Evolutionary conservation across 1,140 invertebrate genomes (phyloP), one percentile per base, ranked within the genome.

Genomic region (Dysdera silvatica): DNA sequence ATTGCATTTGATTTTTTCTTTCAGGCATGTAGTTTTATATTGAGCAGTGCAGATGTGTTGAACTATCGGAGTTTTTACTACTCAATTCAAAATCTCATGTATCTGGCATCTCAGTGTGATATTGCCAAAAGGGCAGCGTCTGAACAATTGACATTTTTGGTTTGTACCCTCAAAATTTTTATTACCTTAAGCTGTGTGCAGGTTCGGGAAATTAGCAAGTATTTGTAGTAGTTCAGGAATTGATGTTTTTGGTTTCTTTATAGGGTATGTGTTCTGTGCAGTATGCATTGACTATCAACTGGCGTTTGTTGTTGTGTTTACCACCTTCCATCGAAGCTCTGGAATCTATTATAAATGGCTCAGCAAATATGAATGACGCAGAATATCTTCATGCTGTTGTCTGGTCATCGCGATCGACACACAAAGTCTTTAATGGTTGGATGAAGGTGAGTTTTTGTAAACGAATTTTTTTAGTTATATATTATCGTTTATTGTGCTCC

Each of bases 251-350:
- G 47, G 23, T 43, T 55, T 47, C n/a, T 51, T 68, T 24, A 45
- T 24, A 61, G 68, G 67, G 66, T 32, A 74, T 91, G 0, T 89
- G 88, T 70, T 85, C 88, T 4, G 85, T 90, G 59, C 89, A 96
- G 68, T 96, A 95, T 76, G 93, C 91, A 72, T 93, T 95, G 70
- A 86, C 84, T 43, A 84, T 91, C 45, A 84, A 84, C 67, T 94
- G 89, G 88, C 83, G 87, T 62, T 78, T 91, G 33, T 74, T 92
- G 37, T 78, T 88, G 10, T 83, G 86, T 68, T 74, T 97, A 71
- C 92, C 93, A 4, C 92, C 93, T 0, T 93, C 91, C 0, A 86
- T 88, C 1, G 82, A 85, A 7, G 91, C 89, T 70, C 84, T 96
- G 75, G 87, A 91, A 71, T 81, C 85, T 40, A 76, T 95, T 41